Base-by-base conservation (phyloP, 1,140 invertebrate genomes). In the Drosophila kikkawai region DNA sequence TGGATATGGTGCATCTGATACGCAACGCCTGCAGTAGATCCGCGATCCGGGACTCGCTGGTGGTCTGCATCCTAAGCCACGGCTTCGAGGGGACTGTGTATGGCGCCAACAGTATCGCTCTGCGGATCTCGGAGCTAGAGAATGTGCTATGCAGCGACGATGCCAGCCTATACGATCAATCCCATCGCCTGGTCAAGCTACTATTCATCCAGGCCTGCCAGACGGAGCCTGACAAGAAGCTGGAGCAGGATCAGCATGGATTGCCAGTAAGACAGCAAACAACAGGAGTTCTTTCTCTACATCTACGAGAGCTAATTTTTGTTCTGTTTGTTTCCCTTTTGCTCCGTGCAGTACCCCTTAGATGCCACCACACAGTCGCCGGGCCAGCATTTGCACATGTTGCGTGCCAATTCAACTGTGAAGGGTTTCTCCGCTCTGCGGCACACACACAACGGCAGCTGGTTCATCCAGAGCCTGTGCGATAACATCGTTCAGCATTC, bases 141-240 rank as follows among this genome's bases (percentile, higher is more conserved):
- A 75, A 82, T 39, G 78, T 92, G 4, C 67, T 93, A 4, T 84
- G 82, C 34, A 68, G 79, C 8, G 51, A 70, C 6, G 66, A 80
- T 2, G 47, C 48, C 19, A n/a, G 9, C 8, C 61, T 93, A 7
- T 41, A 58, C 15, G 64, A 78, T 56, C 17, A 93, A 91, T 42
- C 80, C 82, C 19, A 55, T 55, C 19, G 36, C 53, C 0, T 56
- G 36, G n/a, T 56, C 19, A 93, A 93, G 71, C 15, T 93, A 5
- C 64, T 93, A 0, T 76, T 93, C 19, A 80, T 93, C 17, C 92
- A 93, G 74, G 91, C 92, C 1, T 93, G 92, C 42, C 92, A 93
- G 65, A 55, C 39, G 36, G 70, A 81, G 47, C 44, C 26, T 1
- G n/a, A 70, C 8, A 60, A 66, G 9, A 12, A 66, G 4, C 22